Evolutionary conservation across 2,797 vertebrate genomes (phyloP), one percentile per base, ranked within the genome.

Genomic region (Gallirallus australis): DNA sequence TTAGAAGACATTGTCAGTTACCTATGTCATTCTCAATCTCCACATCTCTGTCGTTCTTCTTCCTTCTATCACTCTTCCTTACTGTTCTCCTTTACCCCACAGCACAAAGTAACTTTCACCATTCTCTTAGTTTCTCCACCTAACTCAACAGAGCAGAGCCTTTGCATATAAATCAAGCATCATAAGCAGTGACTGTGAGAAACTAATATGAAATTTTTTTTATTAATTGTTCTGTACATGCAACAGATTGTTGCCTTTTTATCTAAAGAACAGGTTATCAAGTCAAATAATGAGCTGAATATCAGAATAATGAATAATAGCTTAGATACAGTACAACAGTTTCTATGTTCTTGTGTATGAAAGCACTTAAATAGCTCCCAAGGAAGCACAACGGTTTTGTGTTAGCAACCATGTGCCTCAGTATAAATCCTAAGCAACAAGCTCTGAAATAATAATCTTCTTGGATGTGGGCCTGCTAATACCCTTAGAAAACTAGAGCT

Each of bases 371-470:
- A 81, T 68, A 61, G 8, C 7, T 47, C 37, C 21, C 57, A 65
- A 73, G 50, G 47, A 89, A 86, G 63, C 8, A n/a, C 42, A 94
- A 53, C 14, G 50, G 37, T 78, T 90, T 68, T 82, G 54, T 19
- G 12, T 76, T 84, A 86, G 77, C 42, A 71, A 35, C 66, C 50
- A 69, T 28, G 40, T 72, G 45, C 21, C 47, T 65, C 45, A 48
- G 28, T 54, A 35, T 18, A 94, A 94, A 84, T 79, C 52, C 83
- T 69, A 92, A 79, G 77, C 73, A 92, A 88, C 81, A 83, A 57
- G 83, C 11, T 64, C 21, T 54, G 33, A 90, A 95, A 83, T 75
- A 94, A 90, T 86, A 33, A 86, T 59, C 35, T 47, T 80, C 75
- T 88, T 86, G 88, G n/a, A 95, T 48, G 45, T 16, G 12, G 37